Percentiles rank a stretch among this genome's conserved stretches.
These are phyloP conservation scores for Clivina fossor DNA, from an alignment of 2,888 invertebrate genomes.

Conservation along the genomic window DNA sequence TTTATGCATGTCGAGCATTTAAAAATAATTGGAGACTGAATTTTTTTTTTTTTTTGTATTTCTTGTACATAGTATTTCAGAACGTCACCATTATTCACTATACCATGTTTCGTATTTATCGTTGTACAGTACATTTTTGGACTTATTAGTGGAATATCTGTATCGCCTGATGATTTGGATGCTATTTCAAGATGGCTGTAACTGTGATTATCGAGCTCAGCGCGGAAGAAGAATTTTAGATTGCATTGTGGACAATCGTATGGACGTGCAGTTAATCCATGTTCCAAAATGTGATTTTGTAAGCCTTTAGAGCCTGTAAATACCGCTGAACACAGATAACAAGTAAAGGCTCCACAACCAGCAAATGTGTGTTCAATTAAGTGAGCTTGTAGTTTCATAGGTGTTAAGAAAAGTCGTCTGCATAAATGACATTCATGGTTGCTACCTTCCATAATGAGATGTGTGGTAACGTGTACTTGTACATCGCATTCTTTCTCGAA, in stretches of 20 bases:
- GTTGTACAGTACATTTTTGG: slow-evolving; percentile 23
- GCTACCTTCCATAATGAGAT: slow-evolving; percentile 58
- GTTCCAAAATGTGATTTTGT: slow-evolving; percentile 74
- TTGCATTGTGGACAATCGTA: slow-evolving; percentile 85
- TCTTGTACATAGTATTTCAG: slow-evolving; percentile 16
- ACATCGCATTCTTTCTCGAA: slow-evolving; percentile 66
- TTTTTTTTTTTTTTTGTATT: neutral
- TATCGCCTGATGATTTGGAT: slow-evolving; percentile 12
- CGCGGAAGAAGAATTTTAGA: slow-evolving; percentile 86
- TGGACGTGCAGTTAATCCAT: slow-evolving; percentile 77
- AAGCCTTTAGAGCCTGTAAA: slow-evolving; percentile 83
- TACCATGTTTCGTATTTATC: slow-evolving; percentile 7
- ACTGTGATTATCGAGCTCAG: slow-evolving; percentile 87
- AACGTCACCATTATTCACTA: slow-evolving; percentile 15
- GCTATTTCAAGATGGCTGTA: slow-evolving; percentile 39
- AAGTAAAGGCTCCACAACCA: slow-evolving; percentile 80
- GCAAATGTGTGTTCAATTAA: slow-evolving; percentile 92
- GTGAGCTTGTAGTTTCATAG: slow-evolving; percentile 82
- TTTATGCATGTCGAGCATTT: slow-evolving; percentile 1
- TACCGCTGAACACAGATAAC: slow-evolving; percentile 85
- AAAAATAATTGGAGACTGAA: too few species aligned
- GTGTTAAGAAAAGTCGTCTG: slow-evolving; percentile 72
- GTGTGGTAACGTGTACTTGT: slow-evolving; percentile 61
- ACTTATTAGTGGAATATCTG: slow-evolving; percentile 19
- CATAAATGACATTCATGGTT: slow-evolving; percentile 79